Evolutionary conservation across 2,113 vertebrate genomes (phyloP), one percentile per base, ranked within the genome.

Genomic region (Chunga burmeisteri): DNA sequence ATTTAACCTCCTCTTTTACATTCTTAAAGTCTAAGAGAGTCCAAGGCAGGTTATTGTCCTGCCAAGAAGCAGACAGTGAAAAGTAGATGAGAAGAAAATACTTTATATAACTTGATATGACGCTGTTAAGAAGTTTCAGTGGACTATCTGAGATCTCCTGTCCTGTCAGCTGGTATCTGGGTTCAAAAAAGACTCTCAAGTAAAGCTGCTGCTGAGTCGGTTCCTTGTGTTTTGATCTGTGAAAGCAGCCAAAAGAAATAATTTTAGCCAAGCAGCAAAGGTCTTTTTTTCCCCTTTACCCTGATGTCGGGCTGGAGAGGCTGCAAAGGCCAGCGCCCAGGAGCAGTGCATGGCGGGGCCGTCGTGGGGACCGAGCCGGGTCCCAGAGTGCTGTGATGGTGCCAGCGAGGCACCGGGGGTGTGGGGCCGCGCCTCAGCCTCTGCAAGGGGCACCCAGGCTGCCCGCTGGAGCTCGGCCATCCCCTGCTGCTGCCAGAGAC

Each of bases 401-500:
- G 46, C 53, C 17, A 5, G 52, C 7, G n/a, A 26, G 27, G 12
- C 14, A 8, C 16, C 3, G 6, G 4, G 3, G 7, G 7, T 2
- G 0, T 0, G 6, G 11, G 0, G 22, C 10, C 40, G 19, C 30
- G 26, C 36, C 36, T 42, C 12, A 13, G 38, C 21, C 47, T 1
- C 42, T 0, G 4, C n/a, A n/a, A 4, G 0, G 8, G 16, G 27
- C 22, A 1, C 7, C 40, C 10, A 1, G 2, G 38, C 44, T 9
- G 47, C 8, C 49, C 38, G 34, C 63, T 4, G 27, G 63, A 12
- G 42, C 52, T 27, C 13, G 55, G 67, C 66, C 36, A 4, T 3
- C 8, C 32, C 9, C 11, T 5, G 55, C 29, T 5, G 21, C n/a
- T n/a, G n/a, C n/a, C n/a, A n/a, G n/a, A n/a, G n/a, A n/a, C n/a